These are phyloP conservation scores for Odiellus spinosus DNA, from an alignment of 2,888 invertebrate species.

Conservation along the genomic window DNA sequence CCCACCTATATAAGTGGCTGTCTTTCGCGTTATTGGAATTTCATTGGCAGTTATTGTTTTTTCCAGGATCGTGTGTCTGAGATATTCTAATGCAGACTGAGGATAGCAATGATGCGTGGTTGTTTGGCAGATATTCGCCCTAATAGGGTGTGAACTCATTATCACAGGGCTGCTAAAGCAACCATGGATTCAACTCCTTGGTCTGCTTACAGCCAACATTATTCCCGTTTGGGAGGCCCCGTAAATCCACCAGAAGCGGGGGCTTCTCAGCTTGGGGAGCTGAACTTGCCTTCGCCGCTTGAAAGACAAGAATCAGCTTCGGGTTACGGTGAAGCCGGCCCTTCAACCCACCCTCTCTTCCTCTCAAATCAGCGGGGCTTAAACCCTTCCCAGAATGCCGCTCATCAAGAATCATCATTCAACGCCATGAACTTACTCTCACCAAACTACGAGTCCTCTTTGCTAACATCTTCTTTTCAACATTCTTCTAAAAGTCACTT, in stretches of 20 bases:
- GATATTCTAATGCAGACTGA: too few relatives aligned
- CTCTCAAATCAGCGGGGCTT: slow-evolving; percentile 17
- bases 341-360: slow-evolving; percentile 13
- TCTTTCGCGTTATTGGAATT: too few relatives aligned
- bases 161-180: background rate
- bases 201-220: slow-evolving; percentile 21
- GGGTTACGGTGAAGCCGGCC: slow-evolving; percentile 16
- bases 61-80: too few relatives aligned
- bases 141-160: too few relatives aligned
- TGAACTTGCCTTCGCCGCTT: slow-evolving; percentile 17
- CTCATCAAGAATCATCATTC: slow-evolving; percentile 14
- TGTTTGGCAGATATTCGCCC: too few relatives aligned
- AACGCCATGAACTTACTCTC: slow-evolving; percentile 7
- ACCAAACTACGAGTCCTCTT: slow-evolving; percentile 12
- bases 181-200: slow-evolving; percentile 21
- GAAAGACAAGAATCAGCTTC: slow-evolving; percentile 18
- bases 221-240: slow-evolving; percentile 18
- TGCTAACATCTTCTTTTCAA: slow-evolving; percentile 13
- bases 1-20: too few relatives aligned
- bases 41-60: too few relatives aligned
- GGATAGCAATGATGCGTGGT: too few relatives aligned
- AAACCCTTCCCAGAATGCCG: slow-evolving; percentile 17
- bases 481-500: slow-evolving; percentile 13
- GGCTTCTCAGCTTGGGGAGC: slow-evolving; percentile 14
- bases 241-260: slow-evolving; percentile 16